Base-by-base conservation (phyloP, 2,113 vertebrate species). In the Halcyon malimbica region DNA sequence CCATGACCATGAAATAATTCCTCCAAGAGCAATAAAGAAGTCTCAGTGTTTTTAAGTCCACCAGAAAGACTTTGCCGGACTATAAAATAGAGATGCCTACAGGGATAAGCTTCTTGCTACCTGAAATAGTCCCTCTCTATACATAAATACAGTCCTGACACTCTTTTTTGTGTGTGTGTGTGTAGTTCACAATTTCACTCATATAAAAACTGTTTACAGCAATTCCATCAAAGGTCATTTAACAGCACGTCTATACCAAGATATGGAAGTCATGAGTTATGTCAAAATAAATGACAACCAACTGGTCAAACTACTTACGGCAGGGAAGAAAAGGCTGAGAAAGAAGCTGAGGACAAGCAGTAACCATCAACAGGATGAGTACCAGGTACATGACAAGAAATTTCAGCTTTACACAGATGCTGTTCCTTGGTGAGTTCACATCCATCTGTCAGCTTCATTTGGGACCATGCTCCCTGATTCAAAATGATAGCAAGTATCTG, bases 401-500 rank as follows among this genome's bases (percentile, higher is more conserved):
- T 92, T 95, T 24, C 8, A 8, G 53, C 12, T 90, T 75, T 63
- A 8, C 44, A 2, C 15, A 74, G 62, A 8, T 41, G 80, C 31
- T 70, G 50, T 8, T 92, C 54, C 54, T 80, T 11, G 2, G 44
- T 77, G 93, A 86, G 18, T 62, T 79, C 88, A 23, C 6, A 4
- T 94, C 81, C 46, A 39, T 83, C 71, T 96, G 93, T 91, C 95
- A 96, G 23, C 31, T 93, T 53, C 76, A 44, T 28, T 80, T 70
- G 89, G 24, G 81, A 48, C 80, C 90, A 23, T 2, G 1, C 71
- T 37, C 67, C 48, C 93, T 97, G 74, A 96, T 96, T 80, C 33
- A 87, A 96, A 90, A 44, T 76, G 94, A 97, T 97, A 88, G 84
- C 16, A 62, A 73, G 48, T 50, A 90, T 93, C 71, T 82, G 87